These are phyloP conservation scores for Leptinotarsa haldemani DNA, from an alignment of 2,888 invertebrate genomes.

Conservation along the genomic window DNA sequence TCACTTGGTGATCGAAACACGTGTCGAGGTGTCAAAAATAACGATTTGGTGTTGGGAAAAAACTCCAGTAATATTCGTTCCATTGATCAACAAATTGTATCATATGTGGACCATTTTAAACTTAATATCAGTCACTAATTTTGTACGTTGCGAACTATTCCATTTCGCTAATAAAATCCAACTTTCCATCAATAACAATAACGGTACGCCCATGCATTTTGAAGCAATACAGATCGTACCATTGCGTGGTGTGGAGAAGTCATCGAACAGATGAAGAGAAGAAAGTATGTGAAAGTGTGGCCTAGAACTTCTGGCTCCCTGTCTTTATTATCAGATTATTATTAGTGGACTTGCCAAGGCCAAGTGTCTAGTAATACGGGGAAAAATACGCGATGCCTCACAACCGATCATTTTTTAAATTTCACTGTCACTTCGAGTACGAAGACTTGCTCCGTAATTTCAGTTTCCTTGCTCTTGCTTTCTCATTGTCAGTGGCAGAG, in stretches of 20 bases:
- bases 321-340: slow-evolving; percentile 59
- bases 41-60: too few species aligned
- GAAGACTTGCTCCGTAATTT: slow-evolving; percentile 10
- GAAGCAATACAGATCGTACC: slow-evolving; percentile 19
- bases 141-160: too few species aligned
- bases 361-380: slow-evolving; percentile 55
- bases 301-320: slow-evolving; percentile 64
- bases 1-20: too few species aligned
- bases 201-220: slow-evolving; percentile 12
- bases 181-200: not conserved
- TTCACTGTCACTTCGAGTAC: slow-evolving; percentile 44
- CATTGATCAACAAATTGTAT: too few species aligned
- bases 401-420: slow-evolving; percentile 34
- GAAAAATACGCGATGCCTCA: slow-evolving; percentile 44
- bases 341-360: slow-evolving; percentile 60
- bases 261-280: slow-evolving; percentile 53
- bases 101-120: too few species aligned
- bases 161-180: not conserved
- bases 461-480: slow-evolving; percentile 20
- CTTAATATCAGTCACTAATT: too few species aligned
- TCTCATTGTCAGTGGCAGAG: slow-evolving; percentile 9
- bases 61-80: too few species aligned
- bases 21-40: too few species aligned
- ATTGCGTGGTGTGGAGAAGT: slow-evolving; percentile 41
- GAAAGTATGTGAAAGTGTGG: slow-evolving; percentile 65